Conservation (phyloP, 2,113 vertebrate genomes). For the Osmerus eperlanus region DNA sequence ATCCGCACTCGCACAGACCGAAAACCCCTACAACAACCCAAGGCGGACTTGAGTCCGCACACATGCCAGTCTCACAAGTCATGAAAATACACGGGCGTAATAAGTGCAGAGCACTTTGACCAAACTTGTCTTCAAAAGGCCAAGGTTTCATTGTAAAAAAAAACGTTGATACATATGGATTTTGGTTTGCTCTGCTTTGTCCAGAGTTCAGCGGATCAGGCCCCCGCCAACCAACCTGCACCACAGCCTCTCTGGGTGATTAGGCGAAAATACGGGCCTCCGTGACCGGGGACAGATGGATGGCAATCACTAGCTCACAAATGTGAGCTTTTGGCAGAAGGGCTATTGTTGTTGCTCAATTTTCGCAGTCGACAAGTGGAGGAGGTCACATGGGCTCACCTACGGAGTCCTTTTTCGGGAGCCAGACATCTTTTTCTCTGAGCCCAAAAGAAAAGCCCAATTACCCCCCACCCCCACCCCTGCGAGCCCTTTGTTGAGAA, state of each 20-base stretch:
- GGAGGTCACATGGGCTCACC: slow-evolving; percentile 40
- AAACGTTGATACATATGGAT: slow-evolving; percentile 17
- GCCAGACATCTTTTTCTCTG: slow-evolving; percentile 41
- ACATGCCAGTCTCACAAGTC: too few relatives aligned
- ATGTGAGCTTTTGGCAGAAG: slow-evolving; percentile 60
- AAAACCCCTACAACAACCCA: too few relatives aligned
- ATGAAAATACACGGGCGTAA: too few relatives aligned
- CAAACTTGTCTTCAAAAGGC: slow-evolving; percentile 13
- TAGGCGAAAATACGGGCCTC: slow-evolving; percentile 48
- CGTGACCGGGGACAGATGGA: slow-evolving; percentile 61
- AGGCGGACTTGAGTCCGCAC: too few relatives aligned
- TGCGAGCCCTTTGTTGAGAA: slow-evolving; percentile 49
- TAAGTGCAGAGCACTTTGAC: not conserved
- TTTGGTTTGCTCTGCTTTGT: slow-evolving; percentile 13
- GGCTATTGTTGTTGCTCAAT: slow-evolving; percentile 47
- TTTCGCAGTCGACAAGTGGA: slow-evolving; percentile 40
- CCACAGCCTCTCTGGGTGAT: slow-evolving; percentile 52
- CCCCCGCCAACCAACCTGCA: slow-evolving; percentile 21
- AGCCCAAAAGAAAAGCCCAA: slow-evolving; percentile 46
- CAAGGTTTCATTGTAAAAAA: not conserved
- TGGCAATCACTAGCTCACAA: slow-evolving; percentile 64
- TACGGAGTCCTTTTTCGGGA: slow-evolving; percentile 24
- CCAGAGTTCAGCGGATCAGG: slow-evolving; percentile 34
- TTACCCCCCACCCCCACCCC: slow-evolving; percentile 17
- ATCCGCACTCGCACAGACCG: slow-evolving; percentile 39